A percentile compares a stretch with the other conserved stretches of the same genome.
Conservation (phyloP, 2,888 invertebrate species). For the Automeris io region DNA sequence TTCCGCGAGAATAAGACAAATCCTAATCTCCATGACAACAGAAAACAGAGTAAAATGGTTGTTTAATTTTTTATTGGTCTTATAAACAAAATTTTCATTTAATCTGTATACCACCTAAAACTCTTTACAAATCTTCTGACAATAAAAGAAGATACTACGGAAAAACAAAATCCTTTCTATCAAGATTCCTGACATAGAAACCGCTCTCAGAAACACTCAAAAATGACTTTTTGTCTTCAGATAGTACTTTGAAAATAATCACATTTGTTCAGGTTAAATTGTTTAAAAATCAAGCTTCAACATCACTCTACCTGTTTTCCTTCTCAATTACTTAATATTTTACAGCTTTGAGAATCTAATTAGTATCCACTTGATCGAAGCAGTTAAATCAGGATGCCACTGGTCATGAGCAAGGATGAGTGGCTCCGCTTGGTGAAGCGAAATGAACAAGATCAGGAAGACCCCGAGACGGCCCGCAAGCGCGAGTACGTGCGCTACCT, state of each 20-base stretch:
- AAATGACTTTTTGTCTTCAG: too few species aligned
- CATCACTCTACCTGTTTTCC: too few species aligned
- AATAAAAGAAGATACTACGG: neutral
- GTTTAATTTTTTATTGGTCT: neutral
- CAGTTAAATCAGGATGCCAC: slow-evolving; percentile 36
- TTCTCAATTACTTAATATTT: too few species aligned
- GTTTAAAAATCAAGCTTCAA: too few species aligned
- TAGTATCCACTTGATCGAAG: neutral
- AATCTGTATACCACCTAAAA: neutral
- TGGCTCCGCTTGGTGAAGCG: slow-evolving; percentile 49
- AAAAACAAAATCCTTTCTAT: too few species aligned
- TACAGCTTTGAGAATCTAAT: too few species aligned
- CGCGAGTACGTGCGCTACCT: slow-evolving; percentile 45
- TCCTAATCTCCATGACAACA: neutral
- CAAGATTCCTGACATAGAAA: too few species aligned
- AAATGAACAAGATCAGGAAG: slow-evolving; percentile 39
- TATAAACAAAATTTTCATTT: neutral
- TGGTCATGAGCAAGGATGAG: slow-evolving; percentile 44
- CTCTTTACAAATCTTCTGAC: neutral
- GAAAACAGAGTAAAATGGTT: neutral
- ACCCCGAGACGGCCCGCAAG: slow-evolving; percentile 39
- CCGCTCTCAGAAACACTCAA: too few species aligned
- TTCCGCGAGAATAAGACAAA: neutral
- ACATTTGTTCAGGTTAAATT: too few species aligned
- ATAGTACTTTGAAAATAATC: too few species aligned